phyloP scores from a whole-genome alignment of 1,140 invertebrate species.

The Physella acuta region DNA sequence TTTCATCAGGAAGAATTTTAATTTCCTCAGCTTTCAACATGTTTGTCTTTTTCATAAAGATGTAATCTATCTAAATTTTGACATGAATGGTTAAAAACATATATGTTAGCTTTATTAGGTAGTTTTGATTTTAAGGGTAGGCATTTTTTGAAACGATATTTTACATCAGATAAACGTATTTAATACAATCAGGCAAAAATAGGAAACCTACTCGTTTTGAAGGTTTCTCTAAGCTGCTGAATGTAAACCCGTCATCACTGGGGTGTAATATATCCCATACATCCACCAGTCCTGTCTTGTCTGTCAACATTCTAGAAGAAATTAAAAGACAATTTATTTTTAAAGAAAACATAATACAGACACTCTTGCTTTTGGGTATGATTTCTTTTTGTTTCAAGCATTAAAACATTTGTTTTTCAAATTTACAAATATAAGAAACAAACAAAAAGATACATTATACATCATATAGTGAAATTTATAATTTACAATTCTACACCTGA shows the following conservation, averaged over 20 bases:
- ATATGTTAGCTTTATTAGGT: background rate
- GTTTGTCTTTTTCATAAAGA: slow-evolving; percentile 13
- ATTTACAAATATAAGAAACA: background rate
- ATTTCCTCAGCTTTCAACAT: background rate
- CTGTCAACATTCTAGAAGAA: background rate
- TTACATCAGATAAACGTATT: background rate
- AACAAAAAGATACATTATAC: background rate
- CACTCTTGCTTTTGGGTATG: background rate
- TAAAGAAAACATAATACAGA: background rate
- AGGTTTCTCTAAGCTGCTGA: slow-evolving; percentile 5
- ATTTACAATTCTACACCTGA: slow-evolving; percentile 27
- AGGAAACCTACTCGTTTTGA: slow-evolving; percentile 4
- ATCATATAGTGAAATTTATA: background rate
- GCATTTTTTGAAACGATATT: background rate
- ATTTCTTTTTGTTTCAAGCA: background rate
- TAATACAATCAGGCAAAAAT: background rate
- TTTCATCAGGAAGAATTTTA: background rate
- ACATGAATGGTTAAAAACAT: background rate
- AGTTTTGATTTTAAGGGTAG: background rate
- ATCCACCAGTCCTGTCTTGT: background rate
- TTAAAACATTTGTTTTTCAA: background rate
- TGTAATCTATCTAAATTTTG: slow-evolving; percentile 11
- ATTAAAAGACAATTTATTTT: background rate
- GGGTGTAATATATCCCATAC: slow-evolving; percentile 2
- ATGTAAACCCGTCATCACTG: slow-evolving; percentile 12